Evolutionary conservation across 92 coral and sea anemone species (phyloP).

Genomic region (Siderastrea siderea): DNA sequence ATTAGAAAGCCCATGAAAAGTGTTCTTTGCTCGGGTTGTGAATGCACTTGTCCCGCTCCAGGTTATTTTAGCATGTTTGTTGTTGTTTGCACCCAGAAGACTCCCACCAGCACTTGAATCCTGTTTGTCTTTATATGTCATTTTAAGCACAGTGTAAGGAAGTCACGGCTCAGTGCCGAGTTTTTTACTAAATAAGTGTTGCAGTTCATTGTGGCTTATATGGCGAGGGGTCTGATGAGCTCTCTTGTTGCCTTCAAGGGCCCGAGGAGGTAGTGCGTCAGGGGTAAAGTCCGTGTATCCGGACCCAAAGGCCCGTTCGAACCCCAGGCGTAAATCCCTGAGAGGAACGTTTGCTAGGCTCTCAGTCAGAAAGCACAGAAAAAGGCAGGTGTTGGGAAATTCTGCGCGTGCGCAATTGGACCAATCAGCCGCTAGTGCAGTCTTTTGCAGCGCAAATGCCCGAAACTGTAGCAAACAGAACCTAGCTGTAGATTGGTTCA

Average conservation of each 20-base stretch:
- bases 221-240: slow-evolving; percentile 87
- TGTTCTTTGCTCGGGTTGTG: slow-evolving; percentile 19
- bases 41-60: neutral
- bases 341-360: slow-evolving; percentile 89
- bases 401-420: slow-evolving; percentile 57
- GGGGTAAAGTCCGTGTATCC: slow-evolving; percentile 93
- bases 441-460: neutral
- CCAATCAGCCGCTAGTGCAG: slow-evolving; percentile 38
- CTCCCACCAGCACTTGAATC: slow-evolving; percentile 22
- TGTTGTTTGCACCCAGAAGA: slow-evolving; percentile 23
- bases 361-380: slow-evolving; percentile 87
- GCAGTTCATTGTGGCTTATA: slow-evolving; percentile 35
- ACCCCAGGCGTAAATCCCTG: slow-evolving; percentile 83
- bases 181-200: neutral
- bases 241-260: slow-evolving; percentile 91
- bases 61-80: neutral
- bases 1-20: neutral
- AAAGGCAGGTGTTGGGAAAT: slow-evolving; percentile 83
- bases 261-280: slow-evolving; percentile 89
- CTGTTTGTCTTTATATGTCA: slow-evolving; percentile 12
- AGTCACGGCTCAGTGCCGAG: slow-evolving; percentile 50
- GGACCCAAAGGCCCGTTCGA: slow-evolving; percentile 87
- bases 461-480: slow-evolving; percentile 10
- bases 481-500: slow-evolving; percentile 49
- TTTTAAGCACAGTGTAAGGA: slow-evolving; percentile 49